These are phyloP conservation scores for Aspidiotus destructor DNA, from an alignment of 2,888 invertebrate genomes.

Conservation along the genomic window DNA sequence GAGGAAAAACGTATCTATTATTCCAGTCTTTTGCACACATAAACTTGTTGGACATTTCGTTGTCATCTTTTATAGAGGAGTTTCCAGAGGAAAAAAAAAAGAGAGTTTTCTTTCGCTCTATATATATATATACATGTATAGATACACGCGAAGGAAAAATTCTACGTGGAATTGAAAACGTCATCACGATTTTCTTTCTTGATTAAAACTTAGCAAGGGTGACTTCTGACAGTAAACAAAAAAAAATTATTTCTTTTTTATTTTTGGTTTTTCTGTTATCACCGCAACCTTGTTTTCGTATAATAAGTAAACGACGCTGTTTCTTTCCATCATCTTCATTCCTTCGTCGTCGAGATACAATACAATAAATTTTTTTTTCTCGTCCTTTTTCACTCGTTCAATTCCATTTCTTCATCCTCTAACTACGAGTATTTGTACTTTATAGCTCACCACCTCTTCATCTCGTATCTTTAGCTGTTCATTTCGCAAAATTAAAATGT, in stretches of 20 bases:
- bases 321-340: constrained; percentile 5
- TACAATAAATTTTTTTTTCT: background rate
- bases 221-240: constrained; percentile 21
- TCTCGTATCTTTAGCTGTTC: background rate
- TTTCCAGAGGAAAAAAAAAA: constrained; percentile 17
- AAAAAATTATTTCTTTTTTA: constrained; percentile 26
- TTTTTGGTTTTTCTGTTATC: constrained; percentile 19
- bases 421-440: background rate
- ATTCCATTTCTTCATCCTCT: background rate
- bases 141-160: no score
- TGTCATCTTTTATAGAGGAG: constrained; percentile 32
- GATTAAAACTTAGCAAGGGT: constrained; percentile 33
- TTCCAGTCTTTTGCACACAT: constrained; percentile 33
- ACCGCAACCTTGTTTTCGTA: constrained; percentile 30
- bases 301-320: constrained; percentile 20
- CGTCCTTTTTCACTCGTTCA: background rate
- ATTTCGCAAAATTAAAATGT: constrained; percentile 3
- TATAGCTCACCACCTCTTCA: background rate
- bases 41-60: constrained; percentile 33
- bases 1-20: constrained; percentile 27
- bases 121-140: constrained; percentile 17
- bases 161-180: constrained; percentile 32
- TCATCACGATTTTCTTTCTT: constrained; percentile 33
- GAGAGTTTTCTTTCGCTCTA: constrained; percentile 27
- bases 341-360: background rate